A percentile compares a stretch with the other conserved stretches of the same genome.
Evolutionary conservation across 2,888 invertebrate genomes (phyloP).

Genomic region (Luperina nickerlii): DNA sequence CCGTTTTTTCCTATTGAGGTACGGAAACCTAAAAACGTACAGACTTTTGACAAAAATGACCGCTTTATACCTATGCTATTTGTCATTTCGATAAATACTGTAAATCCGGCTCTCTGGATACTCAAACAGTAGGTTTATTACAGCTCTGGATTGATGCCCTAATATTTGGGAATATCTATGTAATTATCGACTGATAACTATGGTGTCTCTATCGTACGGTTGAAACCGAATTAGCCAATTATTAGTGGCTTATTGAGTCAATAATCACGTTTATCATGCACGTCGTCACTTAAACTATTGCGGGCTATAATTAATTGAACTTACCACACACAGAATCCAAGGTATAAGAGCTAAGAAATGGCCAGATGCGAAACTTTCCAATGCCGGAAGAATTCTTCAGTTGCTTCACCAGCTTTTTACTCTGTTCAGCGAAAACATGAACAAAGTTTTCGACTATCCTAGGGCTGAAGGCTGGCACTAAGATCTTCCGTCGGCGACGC

Average conservation of each 20-base stretch:
- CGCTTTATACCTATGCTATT: not conserved
- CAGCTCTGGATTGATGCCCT: not conserved
- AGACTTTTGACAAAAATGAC: not conserved
- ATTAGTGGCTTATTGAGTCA: not conserved
- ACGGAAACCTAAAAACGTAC: too few relatives aligned
- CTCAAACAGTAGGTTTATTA: not conserved
- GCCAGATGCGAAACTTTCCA: conserved; percentile 88
- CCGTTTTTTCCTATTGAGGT: too few relatives aligned
- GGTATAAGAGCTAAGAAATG: conserved; percentile 89
- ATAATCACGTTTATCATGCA: too few relatives aligned
- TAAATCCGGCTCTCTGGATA: not conserved
- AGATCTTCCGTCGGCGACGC: conserved; percentile 91
- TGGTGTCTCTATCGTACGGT: not conserved
- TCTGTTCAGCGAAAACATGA: conserved; percentile 91
- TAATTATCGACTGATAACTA: not conserved
- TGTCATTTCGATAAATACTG: not conserved
- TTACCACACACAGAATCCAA: conserved; percentile 92
- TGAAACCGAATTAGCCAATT: not conserved
- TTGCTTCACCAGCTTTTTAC: conserved; percentile 84
- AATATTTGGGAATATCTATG: not conserved
- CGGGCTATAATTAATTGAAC: conserved; percentile 37
- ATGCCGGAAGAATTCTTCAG: conserved; percentile 73
- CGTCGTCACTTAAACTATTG: not conserved
- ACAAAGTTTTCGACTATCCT: conserved; percentile 92
- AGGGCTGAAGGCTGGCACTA: conserved; percentile 92